Percentiles rank a stretch among this genome's conserved stretches.
phyloP scores from a whole-genome alignment of 2,113 vertebrate species.

The Regulus satrapa region DNA sequence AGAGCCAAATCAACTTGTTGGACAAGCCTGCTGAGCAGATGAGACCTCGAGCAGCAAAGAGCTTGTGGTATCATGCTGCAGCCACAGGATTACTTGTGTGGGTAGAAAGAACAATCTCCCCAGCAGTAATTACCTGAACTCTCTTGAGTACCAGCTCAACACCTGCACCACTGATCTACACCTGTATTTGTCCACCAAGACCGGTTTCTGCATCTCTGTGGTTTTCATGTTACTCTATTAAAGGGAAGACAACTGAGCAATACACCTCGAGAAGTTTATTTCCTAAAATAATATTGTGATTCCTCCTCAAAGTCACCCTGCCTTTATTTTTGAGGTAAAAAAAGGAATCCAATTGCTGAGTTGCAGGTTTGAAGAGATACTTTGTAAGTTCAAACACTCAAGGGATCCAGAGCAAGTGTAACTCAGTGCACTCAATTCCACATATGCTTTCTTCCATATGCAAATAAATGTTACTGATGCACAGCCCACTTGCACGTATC shows the following conservation, averaged over 20 bases:
- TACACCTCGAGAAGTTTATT: not conserved
- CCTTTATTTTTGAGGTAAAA: not conserved
- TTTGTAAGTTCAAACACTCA: not conserved
- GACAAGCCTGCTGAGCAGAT: not conserved
- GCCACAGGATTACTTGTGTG: not conserved
- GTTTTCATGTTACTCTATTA: not conserved
- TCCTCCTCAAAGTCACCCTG: not conserved
- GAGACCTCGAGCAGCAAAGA: not conserved
- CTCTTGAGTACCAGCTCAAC: not conserved
- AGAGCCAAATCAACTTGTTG: not conserved
- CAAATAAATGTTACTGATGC: slow-evolving; percentile 10
- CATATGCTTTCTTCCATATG: slow-evolving; percentile 12
- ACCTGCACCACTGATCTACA: not conserved
- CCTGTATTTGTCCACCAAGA: not conserved
- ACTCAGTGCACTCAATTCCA: not conserved
- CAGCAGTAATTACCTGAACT: not conserved
- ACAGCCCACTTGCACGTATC: slow-evolving; percentile 22
- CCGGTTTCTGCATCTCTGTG: not conserved
- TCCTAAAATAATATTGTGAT: not conserved
- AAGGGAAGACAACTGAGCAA: not conserved
- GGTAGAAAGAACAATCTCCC: not conserved
- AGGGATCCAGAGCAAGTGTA: not conserved
- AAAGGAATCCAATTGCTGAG: not conserved
- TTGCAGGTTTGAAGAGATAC: not conserved
- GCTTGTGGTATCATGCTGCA: not conserved